Evolutionary conservation across 2,888 invertebrate species (phyloP), one percentile per base, ranked within the genome.

Genomic region (Drosophila incognita): DNA sequence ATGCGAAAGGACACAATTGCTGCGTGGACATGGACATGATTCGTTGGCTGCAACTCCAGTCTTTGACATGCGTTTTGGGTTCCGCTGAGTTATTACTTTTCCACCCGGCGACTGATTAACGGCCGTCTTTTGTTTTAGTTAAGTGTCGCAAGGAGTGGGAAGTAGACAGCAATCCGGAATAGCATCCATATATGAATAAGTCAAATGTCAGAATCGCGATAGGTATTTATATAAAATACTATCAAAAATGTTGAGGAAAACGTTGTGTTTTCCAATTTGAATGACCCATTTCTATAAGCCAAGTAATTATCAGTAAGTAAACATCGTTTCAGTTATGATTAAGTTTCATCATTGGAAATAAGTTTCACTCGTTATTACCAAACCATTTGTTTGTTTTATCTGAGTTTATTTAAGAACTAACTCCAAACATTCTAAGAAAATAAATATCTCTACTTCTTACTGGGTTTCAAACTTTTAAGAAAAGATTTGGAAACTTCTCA

Each of bases 71-170:
- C 61, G 49, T 40, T 64, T 38, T 49, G 64, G 60, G 49, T 31
- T 46, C 35, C 48, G 51, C 62, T 68, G 76, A 76, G 33, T 67
- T 76, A 76, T 76, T 67, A 63, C 72, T 52, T 53, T 42, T 35
- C n/a, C 13, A 49, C 29, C 42, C 68, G 67, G 59, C 76, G 77
- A 58, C 65, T 77, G 77, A 78, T 79, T 77, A 77, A 77, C 77
- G 77, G 58, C 54, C 51, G 46, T 65, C 76, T 69, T 76, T 76
- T 76, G 76, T 76, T 73, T 74, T 36, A 59, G 78, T 18, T 42
- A 57, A 76, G 61, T 57, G 46, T 7, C 5, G n/a, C 5, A 56
- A 27, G 38, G 46, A n/a, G 31, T 18, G 18, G 15, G 15, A 21
- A 52, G 33, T 21, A 21, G 21, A 33, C 8, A 8, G 5, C 18